These are phyloP conservation scores for Meriones unguiculatus DNA, from an alignment of 2,113 vertebrate species.

Conservation along the genomic window DNA sequence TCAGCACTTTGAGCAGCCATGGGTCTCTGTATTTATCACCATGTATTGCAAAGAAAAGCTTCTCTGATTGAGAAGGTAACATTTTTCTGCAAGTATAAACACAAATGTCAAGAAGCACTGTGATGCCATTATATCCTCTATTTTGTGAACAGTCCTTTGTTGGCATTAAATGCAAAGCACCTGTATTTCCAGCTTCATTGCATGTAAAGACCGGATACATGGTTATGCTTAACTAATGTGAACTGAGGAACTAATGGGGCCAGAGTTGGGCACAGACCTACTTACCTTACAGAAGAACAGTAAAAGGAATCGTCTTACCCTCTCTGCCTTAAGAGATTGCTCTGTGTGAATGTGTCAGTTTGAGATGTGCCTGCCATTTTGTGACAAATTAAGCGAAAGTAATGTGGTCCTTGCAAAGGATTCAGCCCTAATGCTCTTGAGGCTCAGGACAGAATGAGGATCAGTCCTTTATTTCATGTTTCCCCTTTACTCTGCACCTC, in stretches of 20 bases:
- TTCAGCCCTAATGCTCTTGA: not conserved
- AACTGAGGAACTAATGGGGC: not conserved
- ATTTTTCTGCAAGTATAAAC: not conserved
- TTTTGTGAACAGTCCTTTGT: not conserved
- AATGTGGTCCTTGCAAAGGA: not conserved
- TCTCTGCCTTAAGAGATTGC: not conserved
- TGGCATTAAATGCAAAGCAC: not conserved
- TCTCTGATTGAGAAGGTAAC: not conserved
- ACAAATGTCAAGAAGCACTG: not conserved
- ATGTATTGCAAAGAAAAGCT: not conserved
- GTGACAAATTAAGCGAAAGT: not conserved
- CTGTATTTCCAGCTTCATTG: not conserved
- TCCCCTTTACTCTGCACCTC: not conserved
- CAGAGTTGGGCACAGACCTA: not conserved
- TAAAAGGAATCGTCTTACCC: not conserved
- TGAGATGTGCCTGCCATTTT: not conserved
- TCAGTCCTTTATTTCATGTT: not conserved
- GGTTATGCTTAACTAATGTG: not conserved
- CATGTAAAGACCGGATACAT: not conserved
- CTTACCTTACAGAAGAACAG: conserved; percentile 9
- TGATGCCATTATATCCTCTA: not conserved
- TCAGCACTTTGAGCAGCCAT: not conserved
- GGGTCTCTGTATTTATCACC: not conserved
- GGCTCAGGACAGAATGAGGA: not conserved
- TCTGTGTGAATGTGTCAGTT: not conserved